Conservation (phyloP, 2,797 vertebrate genomes). For the Catostomus latipinnis region DNA sequence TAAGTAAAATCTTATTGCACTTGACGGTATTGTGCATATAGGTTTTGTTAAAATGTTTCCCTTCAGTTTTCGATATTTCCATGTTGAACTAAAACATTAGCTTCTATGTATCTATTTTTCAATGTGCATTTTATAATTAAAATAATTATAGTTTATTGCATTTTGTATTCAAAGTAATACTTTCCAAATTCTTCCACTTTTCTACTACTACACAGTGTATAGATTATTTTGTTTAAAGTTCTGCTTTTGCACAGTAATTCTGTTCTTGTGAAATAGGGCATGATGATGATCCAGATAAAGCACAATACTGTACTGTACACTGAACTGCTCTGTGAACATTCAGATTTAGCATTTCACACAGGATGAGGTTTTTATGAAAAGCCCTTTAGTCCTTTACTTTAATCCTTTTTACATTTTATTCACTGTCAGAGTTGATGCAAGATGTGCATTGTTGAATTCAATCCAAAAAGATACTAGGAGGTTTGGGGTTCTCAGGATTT, state of each 20-base stretch:
- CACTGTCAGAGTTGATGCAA: conserved; percentile 32
- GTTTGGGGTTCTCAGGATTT: conserved; percentile 33
- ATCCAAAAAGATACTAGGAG: conserved; percentile 43
- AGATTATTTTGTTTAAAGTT: not conserved
- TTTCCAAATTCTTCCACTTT: too few relatives aligned
- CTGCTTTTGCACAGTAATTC: not conserved
- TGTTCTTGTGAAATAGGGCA: not conserved
- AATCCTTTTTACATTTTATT: conserved; percentile 32
- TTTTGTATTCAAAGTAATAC: too few relatives aligned
- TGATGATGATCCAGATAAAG: not conserved
- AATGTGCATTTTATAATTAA: too few relatives aligned
- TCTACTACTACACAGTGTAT: too few relatives aligned
- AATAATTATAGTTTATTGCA: too few relatives aligned
- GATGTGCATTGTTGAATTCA: conserved; percentile 55
- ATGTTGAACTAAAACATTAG: too few relatives aligned
- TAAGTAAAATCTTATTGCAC: too few relatives aligned
- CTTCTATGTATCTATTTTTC: too few relatives aligned
- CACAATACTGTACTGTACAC: not conserved
- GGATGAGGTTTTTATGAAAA: conserved; percentile 15
- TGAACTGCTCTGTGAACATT: not conserved
- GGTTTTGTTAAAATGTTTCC: too few relatives aligned
- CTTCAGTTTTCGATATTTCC: too few relatives aligned
- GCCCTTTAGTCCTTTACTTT: conserved; percentile 5
- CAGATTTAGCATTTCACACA: not conserved
- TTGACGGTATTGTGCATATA: too few relatives aligned